Evolutionary conservation across 1,140 invertebrate species (phyloP), one percentile per base, ranked within the genome.

Genomic region (Drosophila cardini): DNA sequence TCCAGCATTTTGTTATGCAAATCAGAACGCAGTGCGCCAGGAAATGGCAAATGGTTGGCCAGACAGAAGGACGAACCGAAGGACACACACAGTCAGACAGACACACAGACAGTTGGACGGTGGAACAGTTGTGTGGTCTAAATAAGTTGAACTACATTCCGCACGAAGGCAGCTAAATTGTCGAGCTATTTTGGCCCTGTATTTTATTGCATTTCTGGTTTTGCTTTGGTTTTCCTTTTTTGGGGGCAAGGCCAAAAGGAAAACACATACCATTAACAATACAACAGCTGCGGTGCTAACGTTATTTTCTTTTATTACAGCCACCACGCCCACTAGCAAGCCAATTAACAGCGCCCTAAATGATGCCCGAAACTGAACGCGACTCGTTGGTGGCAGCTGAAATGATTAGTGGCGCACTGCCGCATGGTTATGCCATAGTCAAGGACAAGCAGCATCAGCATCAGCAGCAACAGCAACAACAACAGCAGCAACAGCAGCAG

Each of bases 321-420:
- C 76, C 76, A 75, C 43, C 72, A 57, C 56, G 69, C 69, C 73
- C 73, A 72, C 46, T 32, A 57, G 36, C 16, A 30, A 42, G 42
- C 34, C 52, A 62, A 61, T 75, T 63, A 71, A 36, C 60, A 30
- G 72, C 64, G 79, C 83, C 76, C 79, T 83, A 91, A 90, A 91
- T 91, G 90, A 91, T 91, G 90, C 90, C 90, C 84, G 90, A 91
- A 90, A 86, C 90, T 78, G 90, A 91, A 77, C 81, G 90, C 72
- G 90, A 91, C 53, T 63, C 81, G 69, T 83, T 89, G 76, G 76
- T 80, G 64, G 78, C 80, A 76, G 76, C 86, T 43, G 90, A 91
- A 80, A 90, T 91, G 90, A 84, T 91, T 32, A 91, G 90, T 62
- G 90, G 86, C 62, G 90, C 82, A 42, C 57, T 87, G 72, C 83